Evolutionary conservation across 30 jellyfish, hydroid and myxozoan genomes (phyloP), one percentile per base, ranked within the genome.

Genomic region (Aurelia aurita): DNA sequence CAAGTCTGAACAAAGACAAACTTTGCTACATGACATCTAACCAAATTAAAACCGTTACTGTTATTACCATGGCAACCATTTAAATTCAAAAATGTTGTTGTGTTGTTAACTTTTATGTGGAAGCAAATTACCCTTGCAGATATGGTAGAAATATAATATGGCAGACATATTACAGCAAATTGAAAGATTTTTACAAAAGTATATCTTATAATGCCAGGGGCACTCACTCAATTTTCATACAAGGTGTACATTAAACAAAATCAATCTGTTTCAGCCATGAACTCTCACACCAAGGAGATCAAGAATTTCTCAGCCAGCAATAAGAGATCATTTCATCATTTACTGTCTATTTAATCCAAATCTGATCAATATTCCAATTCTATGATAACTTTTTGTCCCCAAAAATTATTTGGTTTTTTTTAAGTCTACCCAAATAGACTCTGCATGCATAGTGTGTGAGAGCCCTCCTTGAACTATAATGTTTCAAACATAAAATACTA

Each of bases 21-120:
- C 67, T 55, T 0, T 4, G 67, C 67, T 55, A 55, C 66, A 35
- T 35, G 47, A 35, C 47, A 55, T 55, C 66, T 3, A 5, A 55
- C 66, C 66, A 55, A 55, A 55, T 55, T 55, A 55, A 55, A 55
- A 55, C 67, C 67, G 26, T 55, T 55, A 55, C 14, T 55, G 67
- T 55, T 55, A 55, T 55, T 55, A 55, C 67, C 67, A 55, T 55
- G 67, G 67, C 67, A 55, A 55, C 67, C 67, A 55, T 55, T 55
- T 55, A 25, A 55, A 55, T 55, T 55, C 14, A 15, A 55, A 55
- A 55, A 55, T 55, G 67, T 55, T 55, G 67, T 55, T 55, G 67
- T 55, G 67, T 55, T 55, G 67, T 55, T 55, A 55, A 55, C 67
- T 55, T 55, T 55, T 25, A 55, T 55, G 67, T 55, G 67, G 67